Percentiles rank a stretch among this genome's conserved stretches.
These are phyloP conservation scores for Cyclargus thomasi DNA, from an alignment of 1,140 invertebrate species.

Conservation along the genomic window DNA sequence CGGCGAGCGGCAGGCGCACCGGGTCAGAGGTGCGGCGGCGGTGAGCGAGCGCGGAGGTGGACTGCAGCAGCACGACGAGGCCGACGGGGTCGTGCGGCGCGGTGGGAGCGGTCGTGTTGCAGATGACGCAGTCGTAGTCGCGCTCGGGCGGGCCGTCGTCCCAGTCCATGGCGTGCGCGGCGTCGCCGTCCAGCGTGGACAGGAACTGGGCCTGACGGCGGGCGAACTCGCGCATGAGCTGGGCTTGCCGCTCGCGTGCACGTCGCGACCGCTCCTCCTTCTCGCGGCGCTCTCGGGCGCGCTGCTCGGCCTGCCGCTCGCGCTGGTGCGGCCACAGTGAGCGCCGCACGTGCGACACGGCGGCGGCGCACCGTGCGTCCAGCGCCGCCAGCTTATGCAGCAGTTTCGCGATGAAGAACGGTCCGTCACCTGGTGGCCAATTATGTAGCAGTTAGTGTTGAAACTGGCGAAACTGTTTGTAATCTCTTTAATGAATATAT, in stretches of 20 bases:
- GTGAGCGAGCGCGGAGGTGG: constrained; percentile 88
- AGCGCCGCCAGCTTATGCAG: constrained; percentile 82
- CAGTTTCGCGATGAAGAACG: constrained; percentile 88
- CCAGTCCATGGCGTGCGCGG: constrained; percentile 81
- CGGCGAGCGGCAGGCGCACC: constrained; percentile 55
- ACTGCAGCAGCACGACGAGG: constrained; percentile 90
- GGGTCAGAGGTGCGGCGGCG: constrained; percentile 66
- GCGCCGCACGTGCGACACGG: constrained; percentile 81
- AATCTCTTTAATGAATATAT: too few relatives aligned
- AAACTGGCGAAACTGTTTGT: too few relatives aligned
- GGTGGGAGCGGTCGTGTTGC: constrained; percentile 91
- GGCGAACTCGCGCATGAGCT: constrained; percentile 95
- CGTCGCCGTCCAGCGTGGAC: constrained; percentile 82
- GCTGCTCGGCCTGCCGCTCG: constrained; percentile 84
- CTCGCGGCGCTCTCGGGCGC: constrained; percentile 83
- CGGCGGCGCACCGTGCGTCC: constrained; percentile 81
- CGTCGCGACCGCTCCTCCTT: constrained; percentile 87
- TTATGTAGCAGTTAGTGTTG: background rate
- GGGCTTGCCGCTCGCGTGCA: constrained; percentile 92
- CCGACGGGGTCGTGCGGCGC: constrained; percentile 92
- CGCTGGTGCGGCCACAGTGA: constrained; percentile 86
- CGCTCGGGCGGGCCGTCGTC: constrained; percentile 79
- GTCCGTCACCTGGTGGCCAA: constrained; percentile 81
- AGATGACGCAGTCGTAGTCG: constrained; percentile 97
- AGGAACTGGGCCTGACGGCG: constrained; percentile 94